A percentile compares a stretch with the other conserved stretches of the same genome.
Evolutionary conservation across 1,140 invertebrate species (phyloP).

Genomic region (Drosophila setifemur): DNA sequence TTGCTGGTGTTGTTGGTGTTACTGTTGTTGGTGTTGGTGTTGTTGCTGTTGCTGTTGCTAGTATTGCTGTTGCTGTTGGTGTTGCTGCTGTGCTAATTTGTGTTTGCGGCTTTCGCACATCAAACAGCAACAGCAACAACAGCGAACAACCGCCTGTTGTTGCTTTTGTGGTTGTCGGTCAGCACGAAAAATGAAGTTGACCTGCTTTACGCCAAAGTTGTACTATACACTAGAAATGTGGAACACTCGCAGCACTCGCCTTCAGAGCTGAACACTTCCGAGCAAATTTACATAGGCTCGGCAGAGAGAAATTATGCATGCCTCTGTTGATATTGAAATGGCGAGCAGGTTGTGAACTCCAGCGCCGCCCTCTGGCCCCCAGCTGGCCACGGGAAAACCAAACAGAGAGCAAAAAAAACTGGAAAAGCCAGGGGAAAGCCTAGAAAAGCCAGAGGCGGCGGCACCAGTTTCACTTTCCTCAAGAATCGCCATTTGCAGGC

Average conservation of each 20-base stretch:
- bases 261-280: constrained; percentile 40
- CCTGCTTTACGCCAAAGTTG: constrained; percentile 46
- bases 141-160: constrained; percentile 41
- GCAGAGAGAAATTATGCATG: constrained; percentile 68
- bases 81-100: constrained; percentile 67
- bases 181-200: constrained; percentile 77
- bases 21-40: constrained; percentile 2
- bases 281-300: constrained; percentile 73
- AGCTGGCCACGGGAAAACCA: constrained; percentile 24
- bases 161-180: constrained; percentile 59
- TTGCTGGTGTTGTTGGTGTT: too few species aligned
- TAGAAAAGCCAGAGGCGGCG: constrained; percentile 32
- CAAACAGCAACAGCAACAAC: constrained; percentile 42
- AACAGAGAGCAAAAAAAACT: too few species aligned
- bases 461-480: constrained; percentile 60
- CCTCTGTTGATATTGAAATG: constrained; percentile 77
- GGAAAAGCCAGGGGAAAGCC: constrained; percentile 17
- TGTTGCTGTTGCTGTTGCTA: background rate
- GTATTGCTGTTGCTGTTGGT: constrained; percentile 10
- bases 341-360: constrained; percentile 53
- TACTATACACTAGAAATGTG: constrained; percentile 43
- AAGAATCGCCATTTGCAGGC: constrained; percentile 58
- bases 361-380: constrained; percentile 10
- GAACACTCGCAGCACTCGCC: constrained; percentile 9
- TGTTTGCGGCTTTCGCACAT: constrained; percentile 72